Conservation (phyloP, 1,140 invertebrate species). For the Babylonia areolata region DNA sequence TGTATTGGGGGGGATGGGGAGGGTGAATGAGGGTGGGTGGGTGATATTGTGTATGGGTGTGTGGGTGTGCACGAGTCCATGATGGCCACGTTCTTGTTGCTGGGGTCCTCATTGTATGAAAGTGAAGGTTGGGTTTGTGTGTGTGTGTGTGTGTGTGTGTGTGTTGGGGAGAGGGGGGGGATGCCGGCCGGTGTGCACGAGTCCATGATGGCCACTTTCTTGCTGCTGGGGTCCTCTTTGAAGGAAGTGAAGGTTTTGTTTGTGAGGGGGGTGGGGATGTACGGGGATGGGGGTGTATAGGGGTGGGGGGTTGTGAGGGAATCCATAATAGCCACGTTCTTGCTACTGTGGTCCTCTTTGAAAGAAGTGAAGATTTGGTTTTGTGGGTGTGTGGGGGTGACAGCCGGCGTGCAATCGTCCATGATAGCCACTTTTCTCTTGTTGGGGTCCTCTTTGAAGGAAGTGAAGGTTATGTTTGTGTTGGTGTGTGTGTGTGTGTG, state of each 20-base stretch:
- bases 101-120: too few relatives aligned
- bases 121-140: neutral
- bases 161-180: neutral
- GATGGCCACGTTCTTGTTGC: neutral
- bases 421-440: conserved; percentile 67
- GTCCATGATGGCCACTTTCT: conserved; percentile 64
- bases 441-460: conserved; percentile 60
- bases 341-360: too few relatives aligned
- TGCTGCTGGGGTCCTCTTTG: conserved; percentile 61
- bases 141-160: neutral
- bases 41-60: too few relatives aligned
- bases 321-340: neutral
- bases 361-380: too few relatives aligned
- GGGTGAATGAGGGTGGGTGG: neutral
- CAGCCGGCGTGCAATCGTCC: conserved; percentile 60
- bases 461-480: conserved; percentile 59
- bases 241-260: conserved; percentile 63
- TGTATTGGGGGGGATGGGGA: neutral
- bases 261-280: neutral
- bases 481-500: neutral
- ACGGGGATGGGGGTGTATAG: neutral
- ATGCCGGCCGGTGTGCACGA: conserved; percentile 57
- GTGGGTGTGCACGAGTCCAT: too few relatives aligned
- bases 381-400: neutral
- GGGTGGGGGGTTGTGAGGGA: too few relatives aligned